phyloP scores from a whole-genome alignment of 2,113 vertebrate genomes.

The Albula goreensis region DNA sequence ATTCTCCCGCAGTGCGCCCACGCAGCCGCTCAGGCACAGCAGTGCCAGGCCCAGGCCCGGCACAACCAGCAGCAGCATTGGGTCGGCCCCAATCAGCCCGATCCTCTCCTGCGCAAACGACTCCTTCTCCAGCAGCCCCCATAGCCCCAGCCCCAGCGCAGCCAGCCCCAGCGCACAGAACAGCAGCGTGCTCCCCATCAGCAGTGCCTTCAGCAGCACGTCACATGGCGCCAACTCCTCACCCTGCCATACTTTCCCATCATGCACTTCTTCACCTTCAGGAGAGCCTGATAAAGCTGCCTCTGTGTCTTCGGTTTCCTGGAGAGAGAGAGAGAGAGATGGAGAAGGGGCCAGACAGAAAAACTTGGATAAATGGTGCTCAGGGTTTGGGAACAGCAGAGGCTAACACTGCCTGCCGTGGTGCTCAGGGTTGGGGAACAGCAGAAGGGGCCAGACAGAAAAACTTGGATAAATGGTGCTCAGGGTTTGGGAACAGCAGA shows the following conservation, averaged over 20 bases:
- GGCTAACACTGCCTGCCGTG: no score
- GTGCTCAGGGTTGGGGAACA: no score
- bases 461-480: background rate
- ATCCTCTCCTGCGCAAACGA: constrained; percentile 67
- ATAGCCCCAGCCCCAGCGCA: constrained; percentile 73
- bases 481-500: no score
- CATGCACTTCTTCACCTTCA: constrained; percentile 30
- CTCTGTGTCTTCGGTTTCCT: constrained; percentile 41
- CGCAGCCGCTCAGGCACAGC: constrained; percentile 78
- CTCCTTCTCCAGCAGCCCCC: constrained; percentile 83
- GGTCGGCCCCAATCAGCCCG: constrained; percentile 70
- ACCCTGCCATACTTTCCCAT: constrained; percentile 21
- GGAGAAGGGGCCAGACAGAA: background rate
- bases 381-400: no score
- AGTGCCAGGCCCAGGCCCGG: constrained; percentile 57
- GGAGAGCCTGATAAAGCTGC: constrained; percentile 23
- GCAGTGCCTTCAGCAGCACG: constrained; percentile 72
- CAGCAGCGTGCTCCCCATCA: constrained; percentile 77
- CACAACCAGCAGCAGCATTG: constrained; percentile 77
- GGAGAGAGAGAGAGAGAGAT: constrained; percentile 37
- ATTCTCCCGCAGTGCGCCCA: constrained; percentile 79
- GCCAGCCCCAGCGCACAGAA: constrained; percentile 78
- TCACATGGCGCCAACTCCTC: constrained; percentile 36
- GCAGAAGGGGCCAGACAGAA: background rate
- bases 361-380: background rate